phyloP scores from a whole-genome alignment of 2,797 vertebrate genomes.

The Mionectes olivaceus region DNA sequence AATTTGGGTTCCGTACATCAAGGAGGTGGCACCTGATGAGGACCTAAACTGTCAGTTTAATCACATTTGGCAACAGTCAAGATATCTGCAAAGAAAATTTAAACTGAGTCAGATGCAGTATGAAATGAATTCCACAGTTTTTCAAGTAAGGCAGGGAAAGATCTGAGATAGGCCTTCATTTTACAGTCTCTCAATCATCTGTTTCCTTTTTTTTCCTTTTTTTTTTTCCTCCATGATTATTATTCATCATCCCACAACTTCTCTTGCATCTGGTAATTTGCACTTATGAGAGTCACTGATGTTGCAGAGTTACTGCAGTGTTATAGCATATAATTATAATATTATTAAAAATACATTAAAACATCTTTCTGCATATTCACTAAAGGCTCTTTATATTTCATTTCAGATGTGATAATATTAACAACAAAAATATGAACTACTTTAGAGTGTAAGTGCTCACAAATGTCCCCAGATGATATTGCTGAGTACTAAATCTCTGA shows the following conservation, averaged over 20 bases:
- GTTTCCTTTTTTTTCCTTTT: not conserved
- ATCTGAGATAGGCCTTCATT: conserved; percentile 14
- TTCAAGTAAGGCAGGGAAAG: not conserved
- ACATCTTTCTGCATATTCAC: not conserved
- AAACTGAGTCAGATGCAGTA: conserved; percentile 22
- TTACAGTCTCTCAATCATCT: conserved; percentile 41
- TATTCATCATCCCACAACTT: not conserved
- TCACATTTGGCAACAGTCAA: conserved; percentile 29
- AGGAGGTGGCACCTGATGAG: conserved; percentile 12
- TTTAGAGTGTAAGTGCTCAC: not conserved
- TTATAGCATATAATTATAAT: not conserved
- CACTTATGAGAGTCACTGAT: not conserved
- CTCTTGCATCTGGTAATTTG: not conserved
- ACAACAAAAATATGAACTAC: not conserved
- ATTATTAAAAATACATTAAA: not conserved
- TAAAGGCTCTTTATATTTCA: not conserved
- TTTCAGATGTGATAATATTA: not conserved
- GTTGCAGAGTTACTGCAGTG: not conserved
- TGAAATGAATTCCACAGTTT: conserved; percentile 38
- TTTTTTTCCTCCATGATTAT: not conserved
- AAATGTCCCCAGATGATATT: not conserved
- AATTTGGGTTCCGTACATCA: not conserved
- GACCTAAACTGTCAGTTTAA: conserved; percentile 38
- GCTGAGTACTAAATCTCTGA: not conserved
- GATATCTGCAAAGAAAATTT: conserved; percentile 51